These are phyloP conservation scores for Perodicticus potto DNA, from an alignment of 2,797 vertebrate species.

Conservation along the genomic window DNA sequence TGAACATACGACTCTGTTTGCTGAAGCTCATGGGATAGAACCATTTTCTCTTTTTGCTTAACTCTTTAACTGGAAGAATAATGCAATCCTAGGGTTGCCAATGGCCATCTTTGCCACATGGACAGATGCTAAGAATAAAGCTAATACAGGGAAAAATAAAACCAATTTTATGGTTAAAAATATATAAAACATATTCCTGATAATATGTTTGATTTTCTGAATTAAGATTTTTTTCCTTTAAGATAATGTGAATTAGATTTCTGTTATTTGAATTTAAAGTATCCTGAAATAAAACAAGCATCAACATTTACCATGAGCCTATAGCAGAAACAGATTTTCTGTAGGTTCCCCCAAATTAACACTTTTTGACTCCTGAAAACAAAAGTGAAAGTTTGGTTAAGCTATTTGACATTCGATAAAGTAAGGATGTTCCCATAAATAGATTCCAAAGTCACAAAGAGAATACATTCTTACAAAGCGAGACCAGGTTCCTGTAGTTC, in stretches of 20 bases:
- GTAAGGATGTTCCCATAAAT: not conserved
- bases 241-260: not conserved
- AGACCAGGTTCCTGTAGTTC: conserved; percentile 82
- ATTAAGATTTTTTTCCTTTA: not conserved
- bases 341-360: not conserved
- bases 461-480: conserved; percentile 77
- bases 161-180: not conserved
- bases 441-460: not conserved
- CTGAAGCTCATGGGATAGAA: not conserved
- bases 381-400: conserved; percentile 3
- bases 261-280: not conserved
- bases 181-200: conserved; percentile 23
- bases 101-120: not conserved
- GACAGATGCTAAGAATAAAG: not conserved
- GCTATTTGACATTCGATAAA: not conserved
- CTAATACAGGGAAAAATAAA: not conserved
- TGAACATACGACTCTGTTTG: not conserved
- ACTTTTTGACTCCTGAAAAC: not conserved
- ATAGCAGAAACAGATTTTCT: not conserved
- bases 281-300: not conserved
- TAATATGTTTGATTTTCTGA: not conserved
- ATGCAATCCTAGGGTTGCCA: not conserved
- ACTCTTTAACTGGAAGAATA: conserved; percentile 45
- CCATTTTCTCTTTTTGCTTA: not conserved
- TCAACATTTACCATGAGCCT: not conserved